Evolutionary conservation across 2,888 invertebrate species (phyloP), one percentile per base, ranked within the genome.

Genomic region (Cacoxenus indagator): DNA sequence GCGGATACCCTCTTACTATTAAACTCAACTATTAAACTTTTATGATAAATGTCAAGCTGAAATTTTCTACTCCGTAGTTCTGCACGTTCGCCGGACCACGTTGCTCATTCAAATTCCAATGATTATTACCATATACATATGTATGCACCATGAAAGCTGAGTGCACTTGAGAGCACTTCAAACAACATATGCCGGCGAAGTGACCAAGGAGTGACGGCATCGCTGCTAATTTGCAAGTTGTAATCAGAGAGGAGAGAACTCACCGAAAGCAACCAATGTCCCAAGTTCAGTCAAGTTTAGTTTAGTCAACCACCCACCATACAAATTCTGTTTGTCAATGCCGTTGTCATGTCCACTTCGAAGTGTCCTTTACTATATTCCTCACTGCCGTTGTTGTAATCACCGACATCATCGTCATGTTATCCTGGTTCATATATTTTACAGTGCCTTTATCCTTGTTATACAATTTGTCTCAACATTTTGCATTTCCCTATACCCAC

Each of bases 341-440:
- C 19, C 48, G 26, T 6, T 57, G 57, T 26, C 57, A 57, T 57
- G 57, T 57, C n/a, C 57, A 57, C n/a, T 57, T 57, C 29, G 17
- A 57, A 57, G 29, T 57, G 29, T 57, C 57, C 57, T 57, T 57
- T 57, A 2, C 11, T 11, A 24, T 24, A 54, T 54, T 54, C 24
- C 22, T 54, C 54, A 5, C 11, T 37, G 37, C 37, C 37, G 37
- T 37, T 37, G 48, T n/a, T 17, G 17, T n/a, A 48, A 48, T 17
- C n/a, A 17, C 17, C 19, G 48, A 14, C 48, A 48, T 17, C 48
- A n/a, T 48, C 48, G 48, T 48, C 19, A 11, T 24, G 8, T 26
- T 19, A 54, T 55, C 17, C 57, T 57, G 11, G 27, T 19, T n/a
- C 48, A 17, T 48, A 17, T 48, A 17, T 19, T n/a, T 2, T 48